Conservation (phyloP, 2,888 invertebrate species). For the Aspidiotus destructor region DNA sequence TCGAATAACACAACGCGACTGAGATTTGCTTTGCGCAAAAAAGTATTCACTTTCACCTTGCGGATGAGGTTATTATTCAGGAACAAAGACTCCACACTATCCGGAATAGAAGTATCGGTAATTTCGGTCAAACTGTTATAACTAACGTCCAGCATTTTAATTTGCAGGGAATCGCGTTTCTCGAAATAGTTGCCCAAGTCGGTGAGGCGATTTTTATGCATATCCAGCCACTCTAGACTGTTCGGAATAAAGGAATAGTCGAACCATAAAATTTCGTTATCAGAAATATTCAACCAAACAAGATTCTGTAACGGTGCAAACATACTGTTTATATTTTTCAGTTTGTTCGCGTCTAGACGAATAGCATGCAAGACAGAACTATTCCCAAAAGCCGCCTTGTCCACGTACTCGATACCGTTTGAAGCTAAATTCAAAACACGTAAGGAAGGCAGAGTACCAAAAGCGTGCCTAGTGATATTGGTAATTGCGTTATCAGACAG, state of each 20-base stretch:
- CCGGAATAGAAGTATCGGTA: conserved; percentile 65
- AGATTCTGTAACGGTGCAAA: conserved; percentile 74
- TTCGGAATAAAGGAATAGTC: conserved; percentile 79
- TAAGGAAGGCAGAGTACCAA: conserved; percentile 66
- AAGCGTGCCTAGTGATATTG: conserved; percentile 68
- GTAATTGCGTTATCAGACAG: conserved; percentile 80
- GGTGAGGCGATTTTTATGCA: conserved; percentile 74
- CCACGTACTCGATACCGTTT: conserved; percentile 67
- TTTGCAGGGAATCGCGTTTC: conserved; percentile 56
- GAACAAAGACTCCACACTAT: conserved; percentile 74
- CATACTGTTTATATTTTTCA: conserved; percentile 71
- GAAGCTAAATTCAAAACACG: conserved; percentile 80
- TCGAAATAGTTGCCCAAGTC: conserved; percentile 68
- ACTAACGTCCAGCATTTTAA: conserved; percentile 79
- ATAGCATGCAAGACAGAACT: conserved; percentile 74
- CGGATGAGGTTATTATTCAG: conserved; percentile 81
- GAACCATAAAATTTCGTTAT: conserved; percentile 80
- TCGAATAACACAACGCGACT: conserved; percentile 85
- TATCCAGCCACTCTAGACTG: conserved; percentile 77
- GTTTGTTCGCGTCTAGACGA: conserved; percentile 72
- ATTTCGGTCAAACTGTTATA: conserved; percentile 77
- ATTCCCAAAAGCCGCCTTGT: conserved; percentile 69
- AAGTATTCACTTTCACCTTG: conserved; percentile 76
- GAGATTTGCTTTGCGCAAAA: conserved; percentile 77
- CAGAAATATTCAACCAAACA: conserved; percentile 82